Percentiles rank a stretch among this genome's conserved stretches.
phyloP scores from a whole-genome alignment of 2,888 invertebrate species.

The Thecocarcelia acutangulata region DNA sequence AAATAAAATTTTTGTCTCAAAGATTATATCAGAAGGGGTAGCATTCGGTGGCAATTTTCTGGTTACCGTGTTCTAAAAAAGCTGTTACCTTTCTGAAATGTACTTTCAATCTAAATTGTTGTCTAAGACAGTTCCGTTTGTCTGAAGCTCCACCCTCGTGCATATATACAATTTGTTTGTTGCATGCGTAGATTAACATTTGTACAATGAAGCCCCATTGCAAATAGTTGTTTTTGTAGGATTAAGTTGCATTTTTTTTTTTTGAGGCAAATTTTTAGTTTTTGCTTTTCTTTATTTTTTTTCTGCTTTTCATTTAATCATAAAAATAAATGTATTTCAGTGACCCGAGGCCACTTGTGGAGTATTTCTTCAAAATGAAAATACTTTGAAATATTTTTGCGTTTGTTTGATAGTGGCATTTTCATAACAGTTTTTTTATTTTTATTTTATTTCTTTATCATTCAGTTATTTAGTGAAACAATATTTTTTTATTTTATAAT shows the following conservation, averaged over 20 bases:
- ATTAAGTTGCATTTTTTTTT: constrained; percentile 37
- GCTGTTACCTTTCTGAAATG: too few species aligned
- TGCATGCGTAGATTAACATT: constrained; percentile 65
- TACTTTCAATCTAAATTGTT: too few species aligned
- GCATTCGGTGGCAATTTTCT: too few species aligned
- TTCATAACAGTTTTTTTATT: constrained; percentile 21
- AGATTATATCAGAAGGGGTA: too few species aligned
- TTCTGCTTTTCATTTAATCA: constrained; percentile 44
- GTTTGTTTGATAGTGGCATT: neutral
- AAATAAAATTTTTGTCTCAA: too few species aligned
- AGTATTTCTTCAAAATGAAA: constrained; percentile 11
- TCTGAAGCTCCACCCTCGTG: neutral
- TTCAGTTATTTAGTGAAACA: constrained; percentile 28
- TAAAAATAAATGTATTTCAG: constrained; percentile 61
- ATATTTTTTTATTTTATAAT: constrained; percentile 2
- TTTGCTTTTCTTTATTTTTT: neutral
- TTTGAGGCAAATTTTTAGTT: constrained; percentile 20
- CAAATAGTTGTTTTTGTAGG: constrained; percentile 9
- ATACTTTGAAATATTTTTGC: neutral
- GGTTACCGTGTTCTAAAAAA: too few species aligned
- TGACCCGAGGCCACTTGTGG: constrained; percentile 57
- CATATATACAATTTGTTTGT: constrained; percentile 38
- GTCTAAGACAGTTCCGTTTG: too few species aligned
- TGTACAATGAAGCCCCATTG: constrained; percentile 17
- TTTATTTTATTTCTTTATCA: constrained; percentile 1